Conservation (phyloP, 2,888 invertebrate species). For the Nomada hirtipes region DNA sequence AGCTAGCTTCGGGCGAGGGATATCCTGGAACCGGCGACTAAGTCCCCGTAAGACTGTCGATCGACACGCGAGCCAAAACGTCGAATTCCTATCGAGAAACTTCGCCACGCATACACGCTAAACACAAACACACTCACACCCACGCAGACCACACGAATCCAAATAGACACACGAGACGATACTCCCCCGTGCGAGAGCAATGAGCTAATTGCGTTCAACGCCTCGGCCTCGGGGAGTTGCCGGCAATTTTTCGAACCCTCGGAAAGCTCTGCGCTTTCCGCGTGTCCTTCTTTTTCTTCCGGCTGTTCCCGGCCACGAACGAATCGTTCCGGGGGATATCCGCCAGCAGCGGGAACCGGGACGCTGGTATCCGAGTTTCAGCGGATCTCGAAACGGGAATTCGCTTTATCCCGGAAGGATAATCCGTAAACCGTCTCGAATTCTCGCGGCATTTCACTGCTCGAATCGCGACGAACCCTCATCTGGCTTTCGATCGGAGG, state of each 20-base stretch:
- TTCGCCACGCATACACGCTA: constrained; percentile 24
- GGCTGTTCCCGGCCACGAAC: neutral
- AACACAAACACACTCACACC: neutral
- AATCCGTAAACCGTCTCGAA: constrained; percentile 39
- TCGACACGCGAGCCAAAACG: constrained; percentile 49
- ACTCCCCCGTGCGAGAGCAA: constrained; percentile 37
- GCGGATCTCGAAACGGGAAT: constrained; percentile 39
- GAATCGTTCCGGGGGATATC: constrained; percentile 34
- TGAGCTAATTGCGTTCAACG: constrained; percentile 57
- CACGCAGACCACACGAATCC: too few relatives aligned
- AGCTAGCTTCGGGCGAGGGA: constrained; percentile 44
- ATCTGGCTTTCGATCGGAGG: constrained; percentile 4
- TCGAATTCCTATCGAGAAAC: constrained; percentile 40
- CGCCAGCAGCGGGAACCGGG: constrained; percentile 40
- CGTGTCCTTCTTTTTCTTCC: neutral
- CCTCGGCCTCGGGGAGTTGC: constrained; percentile 43
- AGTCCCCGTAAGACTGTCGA: constrained; percentile 49
- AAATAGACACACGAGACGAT: neutral
- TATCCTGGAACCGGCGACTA: constrained; percentile 44
- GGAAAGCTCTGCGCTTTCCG: constrained; percentile 30
- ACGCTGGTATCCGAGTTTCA: constrained; percentile 31
- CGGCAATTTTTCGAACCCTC: constrained; percentile 48
- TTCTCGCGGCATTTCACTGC: constrained; percentile 32
- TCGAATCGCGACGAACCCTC: constrained; percentile 19
- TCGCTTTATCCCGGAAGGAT: constrained; percentile 35